Evolutionary conservation across 2,113 vertebrate species (phyloP).

Genomic region (Pogonocichla stellata): DNA sequence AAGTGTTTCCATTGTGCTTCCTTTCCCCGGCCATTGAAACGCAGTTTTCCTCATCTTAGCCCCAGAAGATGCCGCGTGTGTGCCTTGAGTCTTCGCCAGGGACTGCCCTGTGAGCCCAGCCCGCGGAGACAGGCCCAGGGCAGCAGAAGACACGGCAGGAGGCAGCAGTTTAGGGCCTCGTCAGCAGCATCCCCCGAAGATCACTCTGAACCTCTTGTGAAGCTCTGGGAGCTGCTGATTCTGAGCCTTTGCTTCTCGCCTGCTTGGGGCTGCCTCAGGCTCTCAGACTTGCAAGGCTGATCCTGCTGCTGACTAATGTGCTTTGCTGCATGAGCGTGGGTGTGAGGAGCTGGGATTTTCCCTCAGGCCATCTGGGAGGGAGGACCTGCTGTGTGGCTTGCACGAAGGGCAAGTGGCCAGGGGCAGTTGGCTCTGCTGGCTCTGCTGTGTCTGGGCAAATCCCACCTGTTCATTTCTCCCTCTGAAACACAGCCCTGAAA

Average conservation of each 20-base stretch:
- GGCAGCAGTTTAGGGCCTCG: conserved; percentile 15
- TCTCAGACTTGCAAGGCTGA: background rate
- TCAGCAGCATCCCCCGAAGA: conserved; percentile 1
- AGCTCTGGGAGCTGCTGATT: conserved; percentile 7
- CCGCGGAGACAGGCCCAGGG: conserved; percentile 20
- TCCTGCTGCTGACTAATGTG: background rate
- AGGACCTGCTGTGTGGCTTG: background rate
- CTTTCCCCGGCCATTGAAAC: conserved; percentile 54
- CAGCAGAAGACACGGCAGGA: conserved; percentile 37
- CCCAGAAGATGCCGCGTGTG: conserved; percentile 71
- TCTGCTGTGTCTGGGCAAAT: background rate
- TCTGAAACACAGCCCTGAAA: background rate
- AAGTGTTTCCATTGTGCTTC: background rate
- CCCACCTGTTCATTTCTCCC: background rate
- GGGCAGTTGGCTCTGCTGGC: background rate
- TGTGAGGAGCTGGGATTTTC: background rate
- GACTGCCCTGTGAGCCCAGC: conserved; percentile 68
- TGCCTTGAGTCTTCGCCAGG: conserved; percentile 72
- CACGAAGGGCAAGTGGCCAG: background rate
- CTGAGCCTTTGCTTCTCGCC: background rate
- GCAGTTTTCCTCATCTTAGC: conserved; percentile 79
- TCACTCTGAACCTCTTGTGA: background rate
- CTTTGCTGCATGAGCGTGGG: background rate
- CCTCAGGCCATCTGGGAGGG: background rate
- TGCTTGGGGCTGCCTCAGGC: background rate